Evolutionary conservation across 1,140 invertebrate genomes (phyloP).

Genomic region (Aleiodes sp.): DNA sequence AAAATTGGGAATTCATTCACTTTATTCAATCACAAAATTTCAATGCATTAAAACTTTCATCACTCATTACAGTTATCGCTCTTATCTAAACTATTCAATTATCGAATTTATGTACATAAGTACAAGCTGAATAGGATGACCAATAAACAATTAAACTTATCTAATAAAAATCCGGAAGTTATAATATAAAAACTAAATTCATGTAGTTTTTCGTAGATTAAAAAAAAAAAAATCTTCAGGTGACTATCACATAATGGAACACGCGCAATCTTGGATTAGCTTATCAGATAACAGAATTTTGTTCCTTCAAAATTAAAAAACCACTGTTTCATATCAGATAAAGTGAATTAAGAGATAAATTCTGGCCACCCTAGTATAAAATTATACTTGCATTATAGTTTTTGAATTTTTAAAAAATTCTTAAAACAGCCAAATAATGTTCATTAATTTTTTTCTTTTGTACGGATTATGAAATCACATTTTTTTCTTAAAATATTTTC

Average conservation of each 20-base stretch:
- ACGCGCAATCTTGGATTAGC: too few relatives aligned
- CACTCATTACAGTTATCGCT: background rate
- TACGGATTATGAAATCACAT: slow-evolving; percentile 9
- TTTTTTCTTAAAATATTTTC: slow-evolving; percentile 31
- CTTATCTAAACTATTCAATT: background rate
- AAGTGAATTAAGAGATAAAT: background rate
- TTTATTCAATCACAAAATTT: too few relatives aligned
- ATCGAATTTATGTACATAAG: slow-evolving; percentile 34
- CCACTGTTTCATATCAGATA: background rate
- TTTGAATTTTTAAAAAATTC: slow-evolving; percentile 32
- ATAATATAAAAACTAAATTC: background rate
- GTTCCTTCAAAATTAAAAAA: too few relatives aligned
- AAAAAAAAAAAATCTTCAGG: too few relatives aligned
- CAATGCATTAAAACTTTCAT: too few relatives aligned
- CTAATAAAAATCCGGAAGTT: background rate
- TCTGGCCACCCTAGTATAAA: slow-evolving; percentile 24
- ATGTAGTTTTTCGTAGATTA: too few relatives aligned
- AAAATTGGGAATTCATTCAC: too few relatives aligned
- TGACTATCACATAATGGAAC: too few relatives aligned
- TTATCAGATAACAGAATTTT: too few relatives aligned
- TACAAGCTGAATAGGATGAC: slow-evolving; percentile 33
- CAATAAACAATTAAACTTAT: slow-evolving; percentile 18
- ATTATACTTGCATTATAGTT: slow-evolving; percentile 22
- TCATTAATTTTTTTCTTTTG: slow-evolving; percentile 20
- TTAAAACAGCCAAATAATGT: slow-evolving; percentile 43